Percentiles rank a stretch among this genome's conserved stretches.
These are phyloP conservation scores for Ciconia maguari DNA, from an alignment of 2,113 vertebrate species.

Conservation along the genomic window DNA sequence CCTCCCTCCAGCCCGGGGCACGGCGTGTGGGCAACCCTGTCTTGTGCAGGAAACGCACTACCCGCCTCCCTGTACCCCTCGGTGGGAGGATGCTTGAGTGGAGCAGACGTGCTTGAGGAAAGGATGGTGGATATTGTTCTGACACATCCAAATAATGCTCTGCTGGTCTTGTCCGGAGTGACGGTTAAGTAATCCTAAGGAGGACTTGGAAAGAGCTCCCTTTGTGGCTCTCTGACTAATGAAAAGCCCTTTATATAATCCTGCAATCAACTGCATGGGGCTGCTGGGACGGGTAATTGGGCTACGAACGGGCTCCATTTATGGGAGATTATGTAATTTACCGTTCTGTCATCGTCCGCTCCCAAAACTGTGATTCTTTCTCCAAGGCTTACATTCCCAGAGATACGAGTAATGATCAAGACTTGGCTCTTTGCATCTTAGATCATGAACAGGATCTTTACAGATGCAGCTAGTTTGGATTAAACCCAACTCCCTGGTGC, in stretches of 20 bases:
- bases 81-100: background rate
- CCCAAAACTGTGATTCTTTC: background rate
- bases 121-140: background rate
- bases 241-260: conserved; percentile 67
- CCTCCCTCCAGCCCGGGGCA: background rate
- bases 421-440: background rate
- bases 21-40: fast-evolving
- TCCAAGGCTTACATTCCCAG: background rate
- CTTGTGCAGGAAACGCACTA: background rate
- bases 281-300: conserved; percentile 62
- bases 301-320: conserved; percentile 17
- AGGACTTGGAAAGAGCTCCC: conserved; percentile 49
- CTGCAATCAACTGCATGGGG: conserved; percentile 64
- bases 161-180: background rate
- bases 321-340: conserved; percentile 59
- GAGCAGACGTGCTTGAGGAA: background rate
- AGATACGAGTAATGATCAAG: background rate
- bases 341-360: background rate
- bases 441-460: background rate
- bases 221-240: conserved; percentile 58
- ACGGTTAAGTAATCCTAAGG: conserved; percentile 41
- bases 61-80: background rate
- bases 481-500: fast-evolving
- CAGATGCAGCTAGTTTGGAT: background rate
- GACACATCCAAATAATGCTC: background rate